Conservation (phyloP, 2,888 invertebrate species). For the Acleris cristana region DNA sequence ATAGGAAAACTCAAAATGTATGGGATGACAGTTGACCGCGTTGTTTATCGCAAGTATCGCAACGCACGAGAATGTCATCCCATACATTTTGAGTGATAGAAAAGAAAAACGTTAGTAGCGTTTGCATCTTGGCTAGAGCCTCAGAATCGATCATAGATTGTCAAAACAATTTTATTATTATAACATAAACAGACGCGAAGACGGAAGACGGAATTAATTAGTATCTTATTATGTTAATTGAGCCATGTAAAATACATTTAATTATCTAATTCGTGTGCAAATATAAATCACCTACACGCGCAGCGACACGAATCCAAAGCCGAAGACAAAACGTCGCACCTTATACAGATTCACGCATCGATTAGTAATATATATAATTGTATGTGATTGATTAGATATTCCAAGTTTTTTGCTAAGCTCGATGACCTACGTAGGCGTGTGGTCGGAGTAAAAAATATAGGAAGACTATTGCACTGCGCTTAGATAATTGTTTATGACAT, state of each 20-base stretch:
- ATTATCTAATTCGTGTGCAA: constrained; percentile 24
- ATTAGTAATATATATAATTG: constrained; percentile 23
- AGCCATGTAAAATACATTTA: constrained; percentile 17
- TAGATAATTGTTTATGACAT: constrained; percentile 26
- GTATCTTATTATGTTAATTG: constrained; percentile 30
- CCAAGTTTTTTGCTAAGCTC: constrained; percentile 49
- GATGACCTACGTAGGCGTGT: constrained; percentile 53
- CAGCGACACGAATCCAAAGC: constrained; percentile 1
- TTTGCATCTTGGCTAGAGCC: too few relatives aligned
- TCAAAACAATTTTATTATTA: constrained; percentile 8
- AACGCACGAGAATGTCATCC: too few relatives aligned
- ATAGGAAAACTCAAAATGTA: too few relatives aligned
- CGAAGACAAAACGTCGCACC: constrained; percentile 29
- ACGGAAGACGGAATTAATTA: constrained; percentile 24
- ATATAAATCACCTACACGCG: constrained; percentile 20
- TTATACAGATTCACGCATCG: constrained; percentile 18
- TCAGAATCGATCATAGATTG: not conserved
- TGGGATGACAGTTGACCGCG: too few relatives aligned
- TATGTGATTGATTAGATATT: constrained; percentile 60
- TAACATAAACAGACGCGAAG: constrained; percentile 7
- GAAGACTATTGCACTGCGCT: constrained; percentile 29
- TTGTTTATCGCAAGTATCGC: too few relatives aligned
- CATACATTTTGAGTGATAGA: too few relatives aligned
- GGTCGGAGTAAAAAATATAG: constrained; percentile 46
- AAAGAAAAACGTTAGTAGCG: too few relatives aligned